phyloP scores from a whole-genome alignment of 2,113 vertebrate species.

The Sylvietta virens region DNA sequence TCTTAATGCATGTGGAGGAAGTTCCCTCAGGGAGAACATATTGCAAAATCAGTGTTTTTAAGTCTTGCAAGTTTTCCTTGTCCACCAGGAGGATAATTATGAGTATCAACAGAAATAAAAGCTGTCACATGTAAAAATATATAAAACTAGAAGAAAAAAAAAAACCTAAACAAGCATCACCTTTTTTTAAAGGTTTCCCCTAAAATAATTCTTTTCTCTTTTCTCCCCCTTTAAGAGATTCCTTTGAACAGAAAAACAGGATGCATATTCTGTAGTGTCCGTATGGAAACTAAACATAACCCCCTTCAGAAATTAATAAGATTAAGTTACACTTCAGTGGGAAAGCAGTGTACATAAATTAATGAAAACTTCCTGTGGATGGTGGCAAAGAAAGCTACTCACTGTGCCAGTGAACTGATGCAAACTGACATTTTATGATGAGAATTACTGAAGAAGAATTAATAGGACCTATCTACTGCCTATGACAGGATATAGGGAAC shows the following conservation, averaged over 20 bases:
- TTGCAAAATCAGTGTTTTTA: background rate
- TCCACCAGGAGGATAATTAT: background rate
- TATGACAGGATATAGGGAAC: background rate
- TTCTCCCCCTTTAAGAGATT: background rate
- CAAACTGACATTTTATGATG: conserved; percentile 18
- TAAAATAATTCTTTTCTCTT: background rate
- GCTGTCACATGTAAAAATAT: background rate
- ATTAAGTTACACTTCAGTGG: conserved; percentile 49
- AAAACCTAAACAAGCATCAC: background rate
- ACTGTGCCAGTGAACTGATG: conserved; percentile 8
- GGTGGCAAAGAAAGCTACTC: background rate
- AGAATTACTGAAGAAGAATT: conserved; percentile 11
- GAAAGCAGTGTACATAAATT: conserved; percentile 39
- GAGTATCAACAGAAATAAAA: background rate
- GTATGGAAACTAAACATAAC: conserved; percentile 7
- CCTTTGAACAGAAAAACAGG: background rate
- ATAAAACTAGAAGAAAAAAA: background rate
- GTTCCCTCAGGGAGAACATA: background rate
- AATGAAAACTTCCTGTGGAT: conserved; percentile 38
- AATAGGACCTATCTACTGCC: background rate
- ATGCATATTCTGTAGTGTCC: background rate
- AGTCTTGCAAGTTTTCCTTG: background rate
- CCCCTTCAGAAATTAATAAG: conserved; percentile 40
- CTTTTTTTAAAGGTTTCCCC: background rate
- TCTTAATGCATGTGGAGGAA: background rate